Conservation (phyloP, 2,888 invertebrate genomes). For the Caenorhabditis imperialis region DNA sequence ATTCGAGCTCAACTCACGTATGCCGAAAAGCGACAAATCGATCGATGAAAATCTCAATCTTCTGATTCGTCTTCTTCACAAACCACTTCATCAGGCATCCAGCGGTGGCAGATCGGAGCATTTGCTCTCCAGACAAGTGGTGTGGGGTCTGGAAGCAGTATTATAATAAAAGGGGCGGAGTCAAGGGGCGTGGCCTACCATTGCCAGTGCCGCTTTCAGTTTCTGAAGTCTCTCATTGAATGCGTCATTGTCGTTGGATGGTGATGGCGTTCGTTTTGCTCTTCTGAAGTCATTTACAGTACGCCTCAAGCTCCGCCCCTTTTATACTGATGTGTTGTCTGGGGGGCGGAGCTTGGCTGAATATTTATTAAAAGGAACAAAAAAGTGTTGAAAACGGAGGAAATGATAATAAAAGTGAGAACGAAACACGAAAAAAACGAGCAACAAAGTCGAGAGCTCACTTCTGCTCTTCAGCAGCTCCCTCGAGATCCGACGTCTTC, state of each 20-base stretch:
- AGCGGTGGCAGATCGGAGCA: constrained; percentile 42
- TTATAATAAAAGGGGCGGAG: not conserved
- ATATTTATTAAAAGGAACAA: too few relatives aligned
- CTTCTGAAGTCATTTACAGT: constrained; percentile 2
- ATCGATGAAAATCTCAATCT: constrained; percentile 45
- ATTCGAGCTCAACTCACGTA: constrained; percentile 20
- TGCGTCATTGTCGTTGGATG: not conserved
- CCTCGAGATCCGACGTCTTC: constrained; percentile 39
- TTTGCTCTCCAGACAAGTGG: constrained; percentile 46
- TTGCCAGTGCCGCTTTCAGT: constrained; percentile 19
- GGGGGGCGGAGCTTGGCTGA: too few relatives aligned
- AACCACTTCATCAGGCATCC: constrained; percentile 31
- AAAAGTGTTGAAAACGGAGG: too few relatives aligned
- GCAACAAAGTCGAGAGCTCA: too few relatives aligned
- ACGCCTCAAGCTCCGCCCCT: too few relatives aligned
- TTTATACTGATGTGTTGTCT: too few relatives aligned
- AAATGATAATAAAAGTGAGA: too few relatives aligned
- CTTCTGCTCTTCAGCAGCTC: constrained; percentile 6
- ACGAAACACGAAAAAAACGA: too few relatives aligned
- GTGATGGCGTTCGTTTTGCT: constrained; percentile 1
- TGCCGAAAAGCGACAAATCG: constrained; percentile 43
- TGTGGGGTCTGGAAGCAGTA: constrained; percentile 31
- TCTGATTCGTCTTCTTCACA: constrained; percentile 30
- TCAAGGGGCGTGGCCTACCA: constrained; percentile 15
- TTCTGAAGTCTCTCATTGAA: constrained; percentile 28